Evolutionary conservation across 1,140 invertebrate genomes (phyloP).

Genomic region (Macrobrachium rosenbergii): DNA sequence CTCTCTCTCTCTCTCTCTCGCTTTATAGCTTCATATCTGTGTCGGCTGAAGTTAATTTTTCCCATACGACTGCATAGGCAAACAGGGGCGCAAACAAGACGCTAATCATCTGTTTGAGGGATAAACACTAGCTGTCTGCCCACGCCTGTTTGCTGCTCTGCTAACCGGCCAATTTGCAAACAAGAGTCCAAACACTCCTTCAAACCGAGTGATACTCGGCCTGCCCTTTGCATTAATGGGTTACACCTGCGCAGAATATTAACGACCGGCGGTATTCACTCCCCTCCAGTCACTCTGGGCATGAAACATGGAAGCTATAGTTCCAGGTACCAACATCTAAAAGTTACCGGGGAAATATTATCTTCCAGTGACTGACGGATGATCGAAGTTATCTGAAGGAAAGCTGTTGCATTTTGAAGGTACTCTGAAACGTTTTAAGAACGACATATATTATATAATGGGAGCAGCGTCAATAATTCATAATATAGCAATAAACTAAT

Average conservation of each 20-base stretch:
- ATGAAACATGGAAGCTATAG: too few species aligned
- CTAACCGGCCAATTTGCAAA: slow-evolving; percentile 62
- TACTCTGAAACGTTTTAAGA: too few species aligned
- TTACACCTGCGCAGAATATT: slow-evolving; percentile 53
- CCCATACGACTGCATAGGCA: slow-evolving; percentile 48
- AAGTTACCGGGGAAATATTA: too few species aligned
- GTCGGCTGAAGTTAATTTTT: not conserved
- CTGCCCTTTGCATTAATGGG: slow-evolving; percentile 56
- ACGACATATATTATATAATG: too few species aligned
- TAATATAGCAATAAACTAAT: too few species aligned
- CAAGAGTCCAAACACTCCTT: slow-evolving; percentile 58
- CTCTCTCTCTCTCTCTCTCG: slow-evolving; percentile 12
- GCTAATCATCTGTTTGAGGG: slow-evolving; percentile 61
- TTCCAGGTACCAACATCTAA: too few species aligned
- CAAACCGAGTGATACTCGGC: slow-evolving; percentile 44
- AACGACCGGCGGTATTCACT: not conserved
- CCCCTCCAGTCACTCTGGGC: not conserved
- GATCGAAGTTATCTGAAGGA: too few species aligned
- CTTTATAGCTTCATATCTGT: not conserved
- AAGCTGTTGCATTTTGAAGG: too few species aligned
- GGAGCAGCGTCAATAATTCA: too few species aligned
- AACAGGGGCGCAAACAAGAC: slow-evolving; percentile 48
- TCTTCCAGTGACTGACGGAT: too few species aligned
- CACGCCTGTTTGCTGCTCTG: slow-evolving; percentile 60
- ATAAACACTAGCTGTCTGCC: slow-evolving; percentile 55